These are phyloP conservation scores for Athalia circularis DNA, from an alignment of 2,888 invertebrate genomes.

Conservation along the genomic window DNA sequence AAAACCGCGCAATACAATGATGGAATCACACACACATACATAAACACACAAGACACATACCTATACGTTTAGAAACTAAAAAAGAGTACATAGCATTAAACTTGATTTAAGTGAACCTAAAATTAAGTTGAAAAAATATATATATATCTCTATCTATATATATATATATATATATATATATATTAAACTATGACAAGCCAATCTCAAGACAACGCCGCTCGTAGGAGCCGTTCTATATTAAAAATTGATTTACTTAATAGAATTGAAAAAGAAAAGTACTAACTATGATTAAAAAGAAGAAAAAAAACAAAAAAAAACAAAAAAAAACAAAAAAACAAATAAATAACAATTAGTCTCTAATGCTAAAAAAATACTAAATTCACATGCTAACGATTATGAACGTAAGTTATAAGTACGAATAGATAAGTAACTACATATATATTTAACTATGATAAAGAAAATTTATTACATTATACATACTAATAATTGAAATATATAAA, in stretches of 20 bases:
- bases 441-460: slow-evolving; percentile 47
- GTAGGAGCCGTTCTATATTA: slow-evolving; percentile 49
- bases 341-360: too few relatives aligned
- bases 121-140: slow-evolving; percentile 33
- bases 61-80: slow-evolving; percentile 31
- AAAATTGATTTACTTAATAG: slow-evolving; percentile 54
- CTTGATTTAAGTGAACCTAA: slow-evolving; percentile 36
- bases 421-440: slow-evolving; percentile 36
- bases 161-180: slow-evolving; percentile 6
- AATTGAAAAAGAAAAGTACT: slow-evolving; percentile 53
- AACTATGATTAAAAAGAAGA: slow-evolving; percentile 50
- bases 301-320: slow-evolving; percentile 45
- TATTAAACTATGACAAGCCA: slow-evolving; percentile 41
- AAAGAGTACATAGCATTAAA: slow-evolving; percentile 26
- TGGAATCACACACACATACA: slow-evolving; percentile 31
- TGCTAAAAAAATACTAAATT: slow-evolving; percentile 38
- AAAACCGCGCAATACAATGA: slow-evolving; percentile 48
- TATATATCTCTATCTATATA: neutral
- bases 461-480: neutral
- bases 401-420: slow-evolving; percentile 39
- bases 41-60: slow-evolving; percentile 20
- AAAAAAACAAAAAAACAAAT: slow-evolving; percentile 34
- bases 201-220: slow-evolving; percentile 50
- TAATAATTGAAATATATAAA: slow-evolving; percentile 45
- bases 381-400: slow-evolving; percentile 44